Conservation (phyloP, 2,797 vertebrate species). For the Galago senegalensis region DNA sequence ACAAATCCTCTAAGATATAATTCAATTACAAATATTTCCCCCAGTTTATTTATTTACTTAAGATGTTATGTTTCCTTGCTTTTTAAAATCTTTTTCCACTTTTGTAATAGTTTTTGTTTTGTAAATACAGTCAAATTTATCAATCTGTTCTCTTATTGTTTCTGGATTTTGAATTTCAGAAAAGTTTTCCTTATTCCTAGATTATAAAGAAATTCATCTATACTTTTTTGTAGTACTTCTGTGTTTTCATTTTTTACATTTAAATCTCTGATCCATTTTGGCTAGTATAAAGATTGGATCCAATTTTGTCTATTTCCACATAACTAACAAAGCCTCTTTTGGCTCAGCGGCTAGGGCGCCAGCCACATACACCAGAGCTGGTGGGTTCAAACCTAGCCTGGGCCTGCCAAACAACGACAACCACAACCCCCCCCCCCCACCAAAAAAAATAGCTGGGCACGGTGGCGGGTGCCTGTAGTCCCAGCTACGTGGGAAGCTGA, state of each 20-base stretch:
- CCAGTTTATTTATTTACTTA: conserved; percentile 8
- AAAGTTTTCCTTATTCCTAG: background rate
- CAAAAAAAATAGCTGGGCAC: no score
- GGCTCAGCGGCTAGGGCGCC: no score
- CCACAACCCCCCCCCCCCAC: no score
- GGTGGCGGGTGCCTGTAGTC: no score
- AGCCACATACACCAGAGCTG: no score
- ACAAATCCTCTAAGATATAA: background rate
- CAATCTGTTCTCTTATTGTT: background rate
- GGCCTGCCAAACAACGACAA: no score
- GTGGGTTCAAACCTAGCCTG: no score
- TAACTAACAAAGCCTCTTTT: background rate
- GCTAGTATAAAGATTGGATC: background rate
- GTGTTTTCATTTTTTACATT: conserved; percentile 38
- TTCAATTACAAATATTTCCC: conserved; percentile 36
- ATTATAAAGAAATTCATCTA: background rate
- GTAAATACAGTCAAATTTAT: background rate
- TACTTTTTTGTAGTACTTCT: background rate
- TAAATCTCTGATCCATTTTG: background rate
- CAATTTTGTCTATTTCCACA: background rate
- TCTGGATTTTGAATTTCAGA: conserved; percentile 17
- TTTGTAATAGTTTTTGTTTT: background rate
- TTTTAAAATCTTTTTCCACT: background rate
- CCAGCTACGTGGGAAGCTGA: no score
- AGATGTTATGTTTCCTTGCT: background rate